phyloP scores from a whole-genome alignment of 2,113 vertebrate genomes.

The Ceyx margarethae region DNA sequence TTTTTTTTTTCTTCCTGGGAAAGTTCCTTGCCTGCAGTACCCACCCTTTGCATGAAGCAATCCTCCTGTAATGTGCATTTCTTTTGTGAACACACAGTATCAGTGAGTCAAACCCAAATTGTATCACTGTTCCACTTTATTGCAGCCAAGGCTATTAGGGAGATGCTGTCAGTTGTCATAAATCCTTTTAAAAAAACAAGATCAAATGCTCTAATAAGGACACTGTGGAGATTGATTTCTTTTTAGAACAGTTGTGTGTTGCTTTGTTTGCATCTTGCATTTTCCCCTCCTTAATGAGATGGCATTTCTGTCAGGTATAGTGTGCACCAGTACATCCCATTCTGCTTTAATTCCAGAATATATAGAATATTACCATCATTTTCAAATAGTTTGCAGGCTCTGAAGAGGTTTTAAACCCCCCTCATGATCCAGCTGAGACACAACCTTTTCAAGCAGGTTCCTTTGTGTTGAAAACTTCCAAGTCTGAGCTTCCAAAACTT shows the following conservation, averaged over 20 bases:
- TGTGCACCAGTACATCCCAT: background rate
- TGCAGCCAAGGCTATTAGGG: background rate
- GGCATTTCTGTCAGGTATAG: rapidly evolving
- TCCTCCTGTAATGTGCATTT: background rate
- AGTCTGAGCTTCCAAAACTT: background rate
- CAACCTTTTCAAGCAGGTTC: background rate
- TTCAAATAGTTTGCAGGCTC: background rate
- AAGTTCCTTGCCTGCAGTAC: conserved; percentile 11
- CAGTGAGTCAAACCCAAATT: conserved; percentile 30
- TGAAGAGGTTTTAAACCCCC: background rate
- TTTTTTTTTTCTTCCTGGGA: background rate
- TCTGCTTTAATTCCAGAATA: background rate
- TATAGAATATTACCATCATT: rapidly evolving
- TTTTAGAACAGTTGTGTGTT: background rate
- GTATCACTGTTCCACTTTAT: background rate
- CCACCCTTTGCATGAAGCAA: conserved; percentile 20
- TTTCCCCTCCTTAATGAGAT: background rate
- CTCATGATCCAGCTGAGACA: background rate
- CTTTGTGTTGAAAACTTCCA: background rate
- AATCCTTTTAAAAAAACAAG: background rate
- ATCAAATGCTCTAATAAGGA: background rate
- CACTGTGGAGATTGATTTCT: background rate
- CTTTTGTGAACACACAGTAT: background rate
- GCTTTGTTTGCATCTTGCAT: background rate
- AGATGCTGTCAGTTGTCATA: background rate